phyloP scores from a whole-genome alignment of 1,140 invertebrate genomes.

The Cotesia glomerata region DNA sequence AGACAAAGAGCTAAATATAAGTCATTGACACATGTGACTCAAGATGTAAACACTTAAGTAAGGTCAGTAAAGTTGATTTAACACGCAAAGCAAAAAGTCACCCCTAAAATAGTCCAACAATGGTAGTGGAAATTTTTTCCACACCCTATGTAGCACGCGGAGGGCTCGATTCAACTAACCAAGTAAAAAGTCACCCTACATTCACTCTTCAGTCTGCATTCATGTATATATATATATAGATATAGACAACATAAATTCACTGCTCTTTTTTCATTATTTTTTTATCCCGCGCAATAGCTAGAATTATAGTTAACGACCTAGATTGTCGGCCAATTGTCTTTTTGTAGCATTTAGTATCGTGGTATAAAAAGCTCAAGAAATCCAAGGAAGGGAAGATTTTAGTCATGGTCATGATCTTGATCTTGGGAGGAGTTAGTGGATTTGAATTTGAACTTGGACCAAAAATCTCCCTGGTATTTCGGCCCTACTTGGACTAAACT shows the following conservation, averaged over 20 bases:
- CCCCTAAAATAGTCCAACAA: conserved; percentile 47
- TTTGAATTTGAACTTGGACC: no score
- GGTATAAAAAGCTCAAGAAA: no score
- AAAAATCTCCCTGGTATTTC: neutral
- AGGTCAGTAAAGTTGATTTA: conserved; percentile 48
- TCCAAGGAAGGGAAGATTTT: neutral
- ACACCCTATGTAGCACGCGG: conserved; percentile 10
- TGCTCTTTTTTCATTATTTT: neutral
- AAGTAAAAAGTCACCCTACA: conserved; percentile 51
- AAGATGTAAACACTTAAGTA: conserved; percentile 39
- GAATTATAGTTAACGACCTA: neutral
- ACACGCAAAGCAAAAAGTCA: conserved; percentile 51
- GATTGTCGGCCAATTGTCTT: no score
- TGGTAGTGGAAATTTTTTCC: conserved; percentile 21
- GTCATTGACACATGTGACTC: conserved; percentile 3
- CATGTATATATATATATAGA: neutral
- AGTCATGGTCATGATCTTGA: neutral
- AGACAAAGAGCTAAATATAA: neutral
- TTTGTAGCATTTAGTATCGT: no score
- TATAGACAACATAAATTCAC: neutral
- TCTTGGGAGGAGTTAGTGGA: neutral
- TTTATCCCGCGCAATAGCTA: neutral
- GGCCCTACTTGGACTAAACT: no score
- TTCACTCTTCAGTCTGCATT: neutral
- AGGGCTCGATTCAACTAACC: neutral